Percentiles rank a stretch among this genome's conserved stretches.
Evolutionary conservation across 1,140 invertebrate species (phyloP).

Genomic region (Hypothenemus hampei): DNA sequence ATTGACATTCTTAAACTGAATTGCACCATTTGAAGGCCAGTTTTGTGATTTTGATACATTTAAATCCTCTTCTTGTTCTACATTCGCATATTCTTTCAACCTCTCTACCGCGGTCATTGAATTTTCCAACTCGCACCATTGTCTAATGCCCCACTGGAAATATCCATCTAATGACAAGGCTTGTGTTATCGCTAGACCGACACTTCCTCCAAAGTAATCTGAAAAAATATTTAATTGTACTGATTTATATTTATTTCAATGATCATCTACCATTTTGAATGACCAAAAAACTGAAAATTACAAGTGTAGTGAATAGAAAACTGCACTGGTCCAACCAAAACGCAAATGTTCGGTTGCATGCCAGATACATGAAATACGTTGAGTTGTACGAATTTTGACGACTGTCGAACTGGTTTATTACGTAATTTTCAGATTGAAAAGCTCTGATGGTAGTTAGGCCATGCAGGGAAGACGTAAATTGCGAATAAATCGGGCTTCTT

Average conservation of each 20-base stretch:
- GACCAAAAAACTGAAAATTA: conserved; percentile 55
- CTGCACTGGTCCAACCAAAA: conserved; percentile 63
- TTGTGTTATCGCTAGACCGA: conserved; percentile 74
- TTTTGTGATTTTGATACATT: conserved; percentile 45
- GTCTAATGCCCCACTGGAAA: conserved; percentile 77
- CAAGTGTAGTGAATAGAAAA: conserved; percentile 56
- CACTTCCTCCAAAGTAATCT: conserved; percentile 55
- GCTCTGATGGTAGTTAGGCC: conserved; percentile 80
- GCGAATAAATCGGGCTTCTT: conserved; percentile 76
- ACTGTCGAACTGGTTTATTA: conserved; percentile 67
- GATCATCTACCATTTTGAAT: conserved; percentile 39
- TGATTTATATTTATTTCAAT: background rate
- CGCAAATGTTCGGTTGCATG: conserved; percentile 56
- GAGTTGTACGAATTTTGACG: conserved; percentile 55
- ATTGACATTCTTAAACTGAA: conserved; percentile 49
- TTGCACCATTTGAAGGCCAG: conserved; percentile 33
- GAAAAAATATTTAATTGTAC: background rate
- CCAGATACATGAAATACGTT: conserved; percentile 61
- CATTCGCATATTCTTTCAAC: conserved; percentile 65
- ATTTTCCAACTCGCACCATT: conserved; percentile 75
- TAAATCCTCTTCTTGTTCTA: conserved; percentile 58
- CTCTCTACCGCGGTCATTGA: conserved; percentile 76
- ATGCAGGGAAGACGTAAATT: conserved; percentile 70
- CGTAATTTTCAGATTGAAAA: conserved; percentile 57
- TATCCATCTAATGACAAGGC: conserved; percentile 71